Evolutionary conservation across 2,797 vertebrate species (phyloP), one percentile per base, ranked within the genome.

Genomic region (Chelmon rostratus): DNA sequence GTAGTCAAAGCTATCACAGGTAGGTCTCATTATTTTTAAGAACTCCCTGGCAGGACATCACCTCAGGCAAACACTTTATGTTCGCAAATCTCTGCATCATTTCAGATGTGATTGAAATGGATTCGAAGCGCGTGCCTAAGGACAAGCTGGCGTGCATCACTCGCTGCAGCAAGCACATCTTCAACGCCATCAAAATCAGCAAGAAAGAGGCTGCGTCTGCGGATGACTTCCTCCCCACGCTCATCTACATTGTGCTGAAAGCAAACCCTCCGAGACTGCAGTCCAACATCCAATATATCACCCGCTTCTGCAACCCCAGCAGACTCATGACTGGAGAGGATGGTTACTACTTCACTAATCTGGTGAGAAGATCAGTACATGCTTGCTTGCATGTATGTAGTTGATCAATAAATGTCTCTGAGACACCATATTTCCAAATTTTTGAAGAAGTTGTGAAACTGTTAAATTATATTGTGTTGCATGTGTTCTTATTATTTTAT

Each of bases 231-330:
- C 94, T 99, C 8, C 98, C 98, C 31, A 98, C 98, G 0, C 97
- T 99, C 70, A 99, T 99, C 88, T 99, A 98, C 92, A 98, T 99
- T 0, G 98, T 99, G 31, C 80, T 99, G 80, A 99, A 99, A 93
- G 98, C 98, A 73, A 99, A 99, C 84, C 98, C 98, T 0, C 98
- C 98, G 0, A 95, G 98, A 5, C 96, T 99, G 79, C 98, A 99
- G 93, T 99, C 98, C 86, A 99, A 99, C 91, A 99, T 99, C 92
- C 98, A 99, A 94, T 99, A 99, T 78, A 97, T 99, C 91, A 99
- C 97, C 0, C 97, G 98, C 78, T 99, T 98, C 95, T 98, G 97
- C 91, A 99, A 98, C 83, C 98, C 98, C 31, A 98, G 97, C 94
- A 94, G 98, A 40, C 91, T 99, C n/a, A 99, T 99, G 98, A 97